Evolutionary conservation across 1,140 invertebrate species (phyloP).

Genomic region (Brachionus koreanus): DNA sequence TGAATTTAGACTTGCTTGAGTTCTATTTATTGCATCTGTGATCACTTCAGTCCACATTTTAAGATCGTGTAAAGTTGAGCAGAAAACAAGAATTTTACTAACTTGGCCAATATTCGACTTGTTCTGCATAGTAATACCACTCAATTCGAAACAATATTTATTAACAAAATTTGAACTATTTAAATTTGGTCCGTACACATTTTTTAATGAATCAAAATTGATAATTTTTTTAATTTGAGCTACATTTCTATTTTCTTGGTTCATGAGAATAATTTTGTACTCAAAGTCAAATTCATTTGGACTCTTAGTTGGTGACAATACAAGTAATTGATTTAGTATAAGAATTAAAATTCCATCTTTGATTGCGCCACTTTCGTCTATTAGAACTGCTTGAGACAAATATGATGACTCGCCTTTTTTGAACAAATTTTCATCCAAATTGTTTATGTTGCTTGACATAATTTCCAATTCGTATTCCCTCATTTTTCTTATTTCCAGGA

Average conservation of each 20-base stretch:
- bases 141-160: constrained; percentile 29
- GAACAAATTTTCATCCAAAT: constrained; percentile 50
- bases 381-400: constrained; percentile 74
- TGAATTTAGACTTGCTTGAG: neutral
- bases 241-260: neutral
- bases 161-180: neutral
- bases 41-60: constrained; percentile 26
- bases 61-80: constrained; percentile 20
- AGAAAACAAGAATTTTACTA: constrained; percentile 1
- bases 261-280: neutral
- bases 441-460: constrained; percentile 17
- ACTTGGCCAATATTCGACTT: neutral
- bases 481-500: constrained; percentile 77
- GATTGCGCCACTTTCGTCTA: constrained; percentile 65
- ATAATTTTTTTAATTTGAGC: neutral
- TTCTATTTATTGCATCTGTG: neutral
- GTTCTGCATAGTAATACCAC: neutral
- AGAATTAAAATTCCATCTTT: constrained; percentile 85
- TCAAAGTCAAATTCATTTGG: constrained; percentile 25
- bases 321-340: constrained; percentile 79
- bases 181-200: neutral
- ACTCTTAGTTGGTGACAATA: constrained; percentile 64
- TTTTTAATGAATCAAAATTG: neutral
- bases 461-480: constrained; percentile 66
- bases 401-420: constrained; percentile 60